phyloP scores from a whole-genome alignment of 2,888 invertebrate species.

The Xestia sexstrigata region DNA sequence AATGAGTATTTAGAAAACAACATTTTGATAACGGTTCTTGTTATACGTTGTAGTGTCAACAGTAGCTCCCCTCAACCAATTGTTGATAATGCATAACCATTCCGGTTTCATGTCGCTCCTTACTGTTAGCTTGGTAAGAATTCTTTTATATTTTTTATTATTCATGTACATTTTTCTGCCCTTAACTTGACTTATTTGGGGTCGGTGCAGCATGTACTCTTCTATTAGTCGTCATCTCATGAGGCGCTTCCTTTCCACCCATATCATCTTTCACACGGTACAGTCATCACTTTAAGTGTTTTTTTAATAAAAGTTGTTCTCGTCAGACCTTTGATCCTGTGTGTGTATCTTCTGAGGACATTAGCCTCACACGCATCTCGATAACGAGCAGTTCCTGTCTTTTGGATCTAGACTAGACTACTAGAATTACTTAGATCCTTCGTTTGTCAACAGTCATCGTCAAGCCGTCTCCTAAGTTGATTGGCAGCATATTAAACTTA shows the following conservation, averaged over 20 bases:
- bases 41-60: conserved; percentile 28
- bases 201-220: neutral
- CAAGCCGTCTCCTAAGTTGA: neutral
- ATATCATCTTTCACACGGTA: neutral
- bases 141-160: neutral
- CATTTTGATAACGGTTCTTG: conserved; percentile 15
- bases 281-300: neutral
- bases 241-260: neutral
- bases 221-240: neutral
- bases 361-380: neutral
- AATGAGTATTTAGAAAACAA: conserved; percentile 45
- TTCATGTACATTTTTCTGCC: neutral
- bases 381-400: neutral
- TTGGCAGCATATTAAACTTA: neutral
- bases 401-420: neutral
- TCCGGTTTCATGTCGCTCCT: conserved; percentile 20
- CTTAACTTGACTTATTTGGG: neutral
- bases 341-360: neutral
- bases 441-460: neutral
- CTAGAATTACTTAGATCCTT: neutral
- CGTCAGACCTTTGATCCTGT: neutral
- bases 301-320: neutral
- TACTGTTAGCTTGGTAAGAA: conserved; percentile 41
- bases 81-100: conserved; percentile 45
- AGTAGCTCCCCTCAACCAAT: conserved; percentile 8